Conservation (phyloP, 2,888 invertebrate species). For the Agrochola lychnidis region DNA sequence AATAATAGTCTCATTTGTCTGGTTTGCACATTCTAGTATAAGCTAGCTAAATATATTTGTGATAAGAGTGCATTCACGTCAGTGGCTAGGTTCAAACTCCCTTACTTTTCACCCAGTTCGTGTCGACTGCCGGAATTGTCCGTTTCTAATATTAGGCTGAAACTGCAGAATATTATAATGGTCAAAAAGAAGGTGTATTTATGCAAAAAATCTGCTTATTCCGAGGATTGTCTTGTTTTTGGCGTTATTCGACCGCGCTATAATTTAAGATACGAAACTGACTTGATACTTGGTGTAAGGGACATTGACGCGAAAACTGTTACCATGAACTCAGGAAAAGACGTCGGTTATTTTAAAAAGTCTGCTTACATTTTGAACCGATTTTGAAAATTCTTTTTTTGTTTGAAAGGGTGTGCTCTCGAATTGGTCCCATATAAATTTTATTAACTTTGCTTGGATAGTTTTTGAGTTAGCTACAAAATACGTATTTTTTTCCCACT, state of each 20-base stretch:
- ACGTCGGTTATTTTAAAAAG: background rate
- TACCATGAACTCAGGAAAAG: background rate
- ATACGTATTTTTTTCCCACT: too few species aligned
- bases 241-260: background rate
- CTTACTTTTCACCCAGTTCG: background rate
- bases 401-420: too few species aligned
- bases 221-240: background rate
- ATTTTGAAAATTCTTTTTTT: too few species aligned
- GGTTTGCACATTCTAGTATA: background rate
- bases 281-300: too few species aligned
- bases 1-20: background rate
- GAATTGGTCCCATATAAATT: too few species aligned
- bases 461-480: too few species aligned
- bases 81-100: slow-evolving; percentile 4
- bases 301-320: background rate
- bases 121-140: background rate
- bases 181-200: background rate
- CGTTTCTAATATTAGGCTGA: background rate
- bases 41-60: background rate
- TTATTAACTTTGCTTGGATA: too few species aligned
- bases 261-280: too few species aligned
- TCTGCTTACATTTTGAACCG: background rate
- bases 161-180: background rate
- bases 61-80: background rate
- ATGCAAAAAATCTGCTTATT: background rate